Evolutionary conservation across 2,888 invertebrate genomes (phyloP), one percentile per base, ranked within the genome.

Genomic region (Callyntrura sp.): DNA sequence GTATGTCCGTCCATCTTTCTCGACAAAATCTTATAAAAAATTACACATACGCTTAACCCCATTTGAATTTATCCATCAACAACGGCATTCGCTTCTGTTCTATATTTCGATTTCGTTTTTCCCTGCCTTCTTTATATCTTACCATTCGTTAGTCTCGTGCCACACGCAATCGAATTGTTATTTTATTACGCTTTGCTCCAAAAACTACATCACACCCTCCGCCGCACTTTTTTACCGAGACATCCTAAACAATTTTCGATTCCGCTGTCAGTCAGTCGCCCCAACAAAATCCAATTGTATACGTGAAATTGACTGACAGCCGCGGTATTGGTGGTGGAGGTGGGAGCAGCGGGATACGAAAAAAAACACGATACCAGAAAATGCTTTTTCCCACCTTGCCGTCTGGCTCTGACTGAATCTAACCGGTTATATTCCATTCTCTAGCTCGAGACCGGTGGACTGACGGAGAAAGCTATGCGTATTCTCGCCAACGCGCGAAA

Each of bases 231-330:
- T 68, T 68, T 35, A 17, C 35, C 8, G n/a, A 62, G 62, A n/a
- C 35, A 28, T 68, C 68, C 35, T 68, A 48, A 68, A 65, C 68
- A 43, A 62, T 51, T 62, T 83, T 51, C 51, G 55, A 83, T 83
- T 70, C 51, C 51, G 48, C 55, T 83, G 85, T 73, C 85, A 43
- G 57, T 85, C 62, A 62, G 25, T 5, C 25, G n/a, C 28, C 73
- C 20, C 45, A 57, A 84, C 55, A 28, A 84, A 84, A 78, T 85
- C 60, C 85, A 78, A 76, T 62, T 85, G 62, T 20, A 28, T 48
- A 85, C 62, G 12, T 76, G 35, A 23, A 73, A 78, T 73, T 82
- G 82, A 82, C 25, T 85, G 85, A 85, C 85, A 85, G 76, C 14
- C 43, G 51, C 1, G 68, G 65, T 23, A 76, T 70, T 70, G 43